Evolutionary conservation across 2,113 vertebrate genomes (phyloP), one percentile per base, ranked within the genome.

Genomic region (Burhinus oedicnemus): DNA sequence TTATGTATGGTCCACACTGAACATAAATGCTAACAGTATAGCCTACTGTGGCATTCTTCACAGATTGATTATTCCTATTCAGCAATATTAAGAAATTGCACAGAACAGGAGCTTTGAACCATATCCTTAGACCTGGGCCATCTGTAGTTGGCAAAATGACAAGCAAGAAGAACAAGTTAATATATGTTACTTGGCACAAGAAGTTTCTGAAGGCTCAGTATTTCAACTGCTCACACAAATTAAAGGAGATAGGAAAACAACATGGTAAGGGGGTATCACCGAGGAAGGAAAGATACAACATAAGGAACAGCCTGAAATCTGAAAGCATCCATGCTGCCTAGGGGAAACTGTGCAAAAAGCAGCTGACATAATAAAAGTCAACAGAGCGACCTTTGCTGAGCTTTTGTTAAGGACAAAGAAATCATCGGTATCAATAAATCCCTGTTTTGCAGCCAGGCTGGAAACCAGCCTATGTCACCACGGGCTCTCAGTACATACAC

Each of bases 341-440:
- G 8, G 65, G 93, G 69, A 91, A 91, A 82, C 81, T 30, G n/a
- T 64, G 52, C 65, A 77, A 90, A 90, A 68, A 81, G 83, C 72
- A 93, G 83, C 76, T 89, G 68, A 90, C 57, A 54, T 62, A 87
- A 91, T 52, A 66, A 25, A 95, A 83, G 71, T 58, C 75, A 94
- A 81, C 72, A 54, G 68, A 69, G 51, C 78, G 90, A 93, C 88
- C 86, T 97, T 87, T 87, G 60, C 80, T 68, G 69, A 65, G 81
- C 89, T 89, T 87, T 94, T 38, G 4, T 38, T 77, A 90, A 88
- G 81, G 70, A 92, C 77, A 93, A 95, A 90, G 70, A 94, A 92
- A 87, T 65, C 27, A 84, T 40, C 12, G 0, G 62, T 92, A 92
- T 95, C 94, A 95, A 95, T 92, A 90, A 94, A 81, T 32, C 34